Percentiles rank a stretch among this genome's conserved stretches.
Conservation (phyloP, 2,113 vertebrate genomes). For the Vicugna pacos region DNA sequence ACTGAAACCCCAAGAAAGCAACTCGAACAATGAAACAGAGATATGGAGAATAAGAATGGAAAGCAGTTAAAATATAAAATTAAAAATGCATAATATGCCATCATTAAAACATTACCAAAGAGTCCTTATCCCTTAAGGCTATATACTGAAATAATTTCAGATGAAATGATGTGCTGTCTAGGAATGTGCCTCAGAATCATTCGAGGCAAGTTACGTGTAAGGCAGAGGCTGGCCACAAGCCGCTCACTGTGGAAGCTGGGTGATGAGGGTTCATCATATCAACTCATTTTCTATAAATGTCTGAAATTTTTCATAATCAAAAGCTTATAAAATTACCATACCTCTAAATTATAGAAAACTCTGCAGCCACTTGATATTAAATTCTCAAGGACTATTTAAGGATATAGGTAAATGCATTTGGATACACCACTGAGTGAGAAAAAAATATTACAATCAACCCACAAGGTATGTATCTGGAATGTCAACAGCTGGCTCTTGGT, state of each 20-base stretch:
- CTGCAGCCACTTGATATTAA: not conserved
- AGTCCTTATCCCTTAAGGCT: not conserved
- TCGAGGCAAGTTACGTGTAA: rapidly evolving
- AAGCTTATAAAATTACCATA: not conserved
- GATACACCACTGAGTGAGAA: too few species aligned
- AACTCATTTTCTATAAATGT: not conserved
- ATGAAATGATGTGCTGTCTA: not conserved
- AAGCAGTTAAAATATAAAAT: not conserved
- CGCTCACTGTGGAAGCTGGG: too few species aligned
- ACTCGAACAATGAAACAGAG: not conserved
- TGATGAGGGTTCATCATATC: too few species aligned
- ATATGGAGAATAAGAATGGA: not conserved
- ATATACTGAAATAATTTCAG: not conserved
- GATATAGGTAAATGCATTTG: rapidly evolving
- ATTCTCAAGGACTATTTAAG: not conserved
- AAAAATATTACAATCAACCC: not conserved
- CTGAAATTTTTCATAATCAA: not conserved
- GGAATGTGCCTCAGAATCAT: not conserved
- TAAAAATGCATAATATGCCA: not conserved
- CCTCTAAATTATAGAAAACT: not conserved
- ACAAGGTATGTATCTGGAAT: not conserved
- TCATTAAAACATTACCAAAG: not conserved
- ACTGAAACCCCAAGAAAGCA: not conserved
- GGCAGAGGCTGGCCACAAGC: not conserved
- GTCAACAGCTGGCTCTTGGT: too few species aligned